Base-by-base conservation (phyloP, 2,888 invertebrate genomes). In the Merodon equestris region DNA sequence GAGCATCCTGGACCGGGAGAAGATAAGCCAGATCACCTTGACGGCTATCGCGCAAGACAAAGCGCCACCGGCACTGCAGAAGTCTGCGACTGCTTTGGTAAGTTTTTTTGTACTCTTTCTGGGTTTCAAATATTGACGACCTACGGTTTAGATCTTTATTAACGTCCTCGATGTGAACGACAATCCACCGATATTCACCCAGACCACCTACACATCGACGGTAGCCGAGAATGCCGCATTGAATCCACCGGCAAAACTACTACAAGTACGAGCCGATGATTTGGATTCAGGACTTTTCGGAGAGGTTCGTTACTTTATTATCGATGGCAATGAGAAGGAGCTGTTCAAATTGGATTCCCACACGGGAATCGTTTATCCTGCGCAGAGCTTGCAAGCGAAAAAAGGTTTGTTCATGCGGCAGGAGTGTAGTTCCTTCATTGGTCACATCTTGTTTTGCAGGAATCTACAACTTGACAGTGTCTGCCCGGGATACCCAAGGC, bases 81-180 rank as follows among this genome's bases (percentile, higher is more conserved):
- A 94, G 83, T 92, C 92, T 1, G 92, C 93, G n/a, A 93, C 94
- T 15, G 94, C 94, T 0, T 94, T 94, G 18, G 94, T 94, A 87
- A 90, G 84, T 83, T 36, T 36, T 14, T 27, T 27, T 27, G 27
- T 7, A 2, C 7, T 27, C 27, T 27, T 27, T 1, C 10, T 9
- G 40, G 9, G n/a, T 5, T 40, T n/a, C n/a, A 7, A n/a, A 40
- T 7, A 9, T 10, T 40, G 9, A 3, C 12, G 1, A 3, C 1
- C 10, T 83, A 64, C 0, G 50, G 5, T 72, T 12, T 84, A 93
- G 93, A 90, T 96, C 1, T 92, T 93, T 84, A 92, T 96, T 47
- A 93, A 93, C 87, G 91, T 97, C 9, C 86, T 92, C 19, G 97
- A 97, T 87, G 92, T 95, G n/a, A 97, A 97, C 88, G 97, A 97